Percentiles rank a stretch among this genome's conserved stretches.
Conservation (phyloP, 2,888 invertebrate species). For the Serrognathus titanus region DNA sequence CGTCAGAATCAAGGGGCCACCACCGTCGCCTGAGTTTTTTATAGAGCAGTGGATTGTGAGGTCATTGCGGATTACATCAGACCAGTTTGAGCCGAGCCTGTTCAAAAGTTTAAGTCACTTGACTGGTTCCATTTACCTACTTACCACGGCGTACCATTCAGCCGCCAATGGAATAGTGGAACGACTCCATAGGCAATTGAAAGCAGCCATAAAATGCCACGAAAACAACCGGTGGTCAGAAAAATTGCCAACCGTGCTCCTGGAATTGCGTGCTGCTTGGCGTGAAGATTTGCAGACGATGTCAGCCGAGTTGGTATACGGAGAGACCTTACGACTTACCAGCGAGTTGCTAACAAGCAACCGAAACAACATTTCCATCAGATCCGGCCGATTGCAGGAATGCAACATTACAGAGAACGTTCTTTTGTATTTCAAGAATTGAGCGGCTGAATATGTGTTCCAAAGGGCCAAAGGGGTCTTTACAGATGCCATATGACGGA, state of each 20-base stretch:
- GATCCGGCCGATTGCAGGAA: no score
- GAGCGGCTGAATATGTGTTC: no score
- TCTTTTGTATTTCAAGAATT: no score
- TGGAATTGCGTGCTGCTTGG: constrained; percentile 26
- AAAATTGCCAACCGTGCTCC: constrained; percentile 14
- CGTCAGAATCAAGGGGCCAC: constrained; percentile 30
- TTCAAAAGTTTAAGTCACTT: constrained; percentile 27
- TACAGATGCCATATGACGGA: no score
- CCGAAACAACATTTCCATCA: no score
- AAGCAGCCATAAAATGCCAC: constrained; percentile 1
- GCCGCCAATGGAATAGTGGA: constrained; percentile 26
- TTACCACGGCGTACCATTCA: constrained; percentile 4
- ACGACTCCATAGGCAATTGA: constrained; percentile 24
- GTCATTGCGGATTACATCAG: constrained; percentile 35
- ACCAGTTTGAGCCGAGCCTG: constrained; percentile 28
- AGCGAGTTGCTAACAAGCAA: constrained; percentile 10
- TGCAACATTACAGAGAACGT: no score
- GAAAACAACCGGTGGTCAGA: constrained; percentile 16
- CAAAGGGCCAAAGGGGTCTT: no score
- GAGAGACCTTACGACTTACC: constrained; percentile 18
- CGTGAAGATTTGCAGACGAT: constrained; percentile 25
- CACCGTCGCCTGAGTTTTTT: constrained; percentile 32
- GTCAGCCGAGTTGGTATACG: constrained; percentile 22
- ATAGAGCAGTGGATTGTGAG: constrained; percentile 33
- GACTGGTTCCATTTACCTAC: constrained; percentile 12